A percentile compares a stretch with the other conserved stretches of the same genome.
Conservation (phyloP, 2,888 invertebrate species). For the Coleophora flavipennella region DNA sequence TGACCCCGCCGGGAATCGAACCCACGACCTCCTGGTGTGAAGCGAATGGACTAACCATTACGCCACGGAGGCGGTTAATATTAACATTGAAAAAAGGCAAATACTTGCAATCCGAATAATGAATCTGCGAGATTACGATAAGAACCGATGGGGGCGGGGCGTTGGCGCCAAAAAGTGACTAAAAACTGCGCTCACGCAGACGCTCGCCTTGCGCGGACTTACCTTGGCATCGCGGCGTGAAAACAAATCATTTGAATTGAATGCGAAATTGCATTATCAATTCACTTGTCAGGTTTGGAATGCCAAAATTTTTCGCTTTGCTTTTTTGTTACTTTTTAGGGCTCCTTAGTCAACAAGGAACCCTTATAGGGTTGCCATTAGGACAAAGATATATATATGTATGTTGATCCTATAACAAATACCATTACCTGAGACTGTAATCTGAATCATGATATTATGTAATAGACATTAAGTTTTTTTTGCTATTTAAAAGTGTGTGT, state of each 20-base stretch:
- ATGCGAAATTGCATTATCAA: constrained; percentile 28
- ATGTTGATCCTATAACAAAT: too few species aligned
- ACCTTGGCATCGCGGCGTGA: constrained; percentile 22
- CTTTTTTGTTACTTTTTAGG: too few species aligned
- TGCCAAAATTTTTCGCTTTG: constrained; percentile 2
- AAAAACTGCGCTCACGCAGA: constrained; percentile 30
- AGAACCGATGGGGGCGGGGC: constrained; percentile 30
- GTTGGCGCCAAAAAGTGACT: constrained; percentile 44
- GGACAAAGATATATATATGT: too few species aligned
- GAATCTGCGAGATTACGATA: constrained; percentile 43
- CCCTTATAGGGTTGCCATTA: too few species aligned
- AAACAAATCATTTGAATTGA: constrained; percentile 10
- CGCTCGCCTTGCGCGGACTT: constrained; percentile 25
- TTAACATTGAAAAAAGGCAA: constrained; percentile 26
- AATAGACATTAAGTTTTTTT: too few species aligned
- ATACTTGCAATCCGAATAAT: constrained; percentile 18
- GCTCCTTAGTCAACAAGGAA: too few species aligned
- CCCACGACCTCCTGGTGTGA: too few species aligned
- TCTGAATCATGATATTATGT: too few species aligned
- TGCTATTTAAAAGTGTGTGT: too few species aligned
- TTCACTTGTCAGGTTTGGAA: constrained; percentile 16
- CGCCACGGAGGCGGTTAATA: constrained; percentile 28
- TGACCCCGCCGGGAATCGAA: too few species aligned
- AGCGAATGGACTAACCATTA: too few species aligned
- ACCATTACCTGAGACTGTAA: too few species aligned